These are phyloP conservation scores for Acanthoscelides obtectus DNA, from an alignment of 2,888 invertebrate genomes.

Conservation along the genomic window DNA sequence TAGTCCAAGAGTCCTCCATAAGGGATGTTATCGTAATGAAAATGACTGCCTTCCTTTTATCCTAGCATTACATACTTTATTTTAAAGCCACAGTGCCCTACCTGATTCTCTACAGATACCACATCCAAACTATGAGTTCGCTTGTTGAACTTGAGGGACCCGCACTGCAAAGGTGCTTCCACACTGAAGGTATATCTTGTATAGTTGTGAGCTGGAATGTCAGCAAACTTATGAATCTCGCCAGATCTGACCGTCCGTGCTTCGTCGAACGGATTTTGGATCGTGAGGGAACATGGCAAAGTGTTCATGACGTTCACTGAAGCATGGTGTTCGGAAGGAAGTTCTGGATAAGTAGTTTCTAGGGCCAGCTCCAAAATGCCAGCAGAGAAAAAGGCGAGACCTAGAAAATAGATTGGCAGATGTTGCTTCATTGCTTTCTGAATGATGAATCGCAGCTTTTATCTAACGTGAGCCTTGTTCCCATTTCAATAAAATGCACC, in stretches of 20 bases:
- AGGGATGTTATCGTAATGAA: too few relatives aligned
- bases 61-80: too few relatives aligned
- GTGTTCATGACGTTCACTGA: slow-evolving; percentile 62
- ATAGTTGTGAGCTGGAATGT: slow-evolving; percentile 38
- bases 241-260: slow-evolving; percentile 34
- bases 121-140: slow-evolving; percentile 32
- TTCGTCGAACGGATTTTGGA: slow-evolving; percentile 37
- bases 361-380: slow-evolving; percentile 59
- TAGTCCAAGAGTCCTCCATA: too few relatives aligned
- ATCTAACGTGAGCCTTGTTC: too few relatives aligned
- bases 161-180: slow-evolving; percentile 40
- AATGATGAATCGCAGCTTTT: too few relatives aligned
- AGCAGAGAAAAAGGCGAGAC: slow-evolving; percentile 31
- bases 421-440: too few relatives aligned
- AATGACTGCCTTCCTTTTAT: not conserved
- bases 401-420: not conserved
- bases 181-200: slow-evolving; percentile 38
- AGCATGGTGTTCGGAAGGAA: slow-evolving; percentile 43
- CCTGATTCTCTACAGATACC: slow-evolving; percentile 37
- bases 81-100: too few relatives aligned
- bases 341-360: slow-evolving; percentile 46
- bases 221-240: slow-evolving; percentile 37
- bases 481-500: too few relatives aligned
- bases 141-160: slow-evolving; percentile 33
- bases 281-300: slow-evolving; percentile 54